These are phyloP conservation scores for Neoascia interrupta DNA, from an alignment of 2,888 invertebrate species.

Conservation along the genomic window DNA sequence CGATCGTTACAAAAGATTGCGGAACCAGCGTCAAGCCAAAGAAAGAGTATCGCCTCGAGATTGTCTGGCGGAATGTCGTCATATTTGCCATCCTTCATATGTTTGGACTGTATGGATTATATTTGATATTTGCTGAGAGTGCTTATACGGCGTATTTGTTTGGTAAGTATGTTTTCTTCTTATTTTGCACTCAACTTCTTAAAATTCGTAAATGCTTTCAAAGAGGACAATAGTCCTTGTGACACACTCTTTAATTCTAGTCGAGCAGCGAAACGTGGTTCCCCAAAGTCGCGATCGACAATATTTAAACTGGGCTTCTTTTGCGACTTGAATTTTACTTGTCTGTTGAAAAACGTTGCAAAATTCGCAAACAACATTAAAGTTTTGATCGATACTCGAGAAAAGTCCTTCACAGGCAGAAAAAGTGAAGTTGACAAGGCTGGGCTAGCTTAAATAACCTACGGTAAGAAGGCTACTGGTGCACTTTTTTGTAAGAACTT, in stretches of 20 bases:
- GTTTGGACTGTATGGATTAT: constrained; percentile 83
- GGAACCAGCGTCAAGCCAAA: constrained; percentile 70
- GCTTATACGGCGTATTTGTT: constrained; percentile 77
- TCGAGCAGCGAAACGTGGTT: neutral
- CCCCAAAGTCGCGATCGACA: too few species aligned
- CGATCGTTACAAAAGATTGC: constrained; percentile 58
- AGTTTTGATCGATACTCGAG: neutral
- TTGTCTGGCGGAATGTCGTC: constrained; percentile 90
- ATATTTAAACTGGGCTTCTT: too few species aligned
- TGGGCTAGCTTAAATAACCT: too few species aligned
- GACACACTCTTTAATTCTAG: neutral
- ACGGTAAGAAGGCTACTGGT: too few species aligned
- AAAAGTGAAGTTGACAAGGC: too few species aligned
- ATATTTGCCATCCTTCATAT: constrained; percentile 87
- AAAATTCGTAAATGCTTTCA: neutral
- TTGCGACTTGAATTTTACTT: too few species aligned
- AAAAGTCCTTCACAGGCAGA: too few species aligned
- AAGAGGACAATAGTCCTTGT: neutral
- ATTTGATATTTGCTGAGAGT: constrained; percentile 79
- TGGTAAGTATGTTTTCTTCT: constrained; percentile 79
- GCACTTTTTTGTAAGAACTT: too few species aligned
- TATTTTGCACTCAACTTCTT: neutral
- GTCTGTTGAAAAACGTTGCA: neutral
- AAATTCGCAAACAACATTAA: neutral
- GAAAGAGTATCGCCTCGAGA: constrained; percentile 82